phyloP scores from a whole-genome alignment of 1,140 invertebrate genomes.

The Drosophila miranda region DNA sequence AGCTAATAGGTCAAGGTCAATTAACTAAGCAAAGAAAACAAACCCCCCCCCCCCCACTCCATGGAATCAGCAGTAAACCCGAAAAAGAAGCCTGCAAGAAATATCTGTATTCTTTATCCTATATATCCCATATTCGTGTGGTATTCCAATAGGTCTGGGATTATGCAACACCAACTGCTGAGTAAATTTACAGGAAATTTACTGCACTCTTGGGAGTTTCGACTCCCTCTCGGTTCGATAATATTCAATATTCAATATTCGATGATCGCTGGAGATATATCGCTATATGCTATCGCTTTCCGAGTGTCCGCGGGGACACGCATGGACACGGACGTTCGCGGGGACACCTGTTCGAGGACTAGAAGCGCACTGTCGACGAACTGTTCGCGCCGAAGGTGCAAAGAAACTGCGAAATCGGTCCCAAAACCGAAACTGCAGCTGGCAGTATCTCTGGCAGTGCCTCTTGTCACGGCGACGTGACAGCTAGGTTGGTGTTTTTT shows the following conservation, averaged over 20 bases:
- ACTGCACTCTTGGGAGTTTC: too few relatives aligned
- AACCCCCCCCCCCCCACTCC: slow-evolving; percentile 1
- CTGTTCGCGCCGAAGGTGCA: slow-evolving; percentile 26
- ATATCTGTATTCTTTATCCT: too few relatives aligned
- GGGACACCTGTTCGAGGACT: slow-evolving; percentile 22
- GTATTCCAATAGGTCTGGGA: slow-evolving; percentile 6
- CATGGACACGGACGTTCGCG: slow-evolving; percentile 50
- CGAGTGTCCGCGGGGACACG: slow-evolving; percentile 29
- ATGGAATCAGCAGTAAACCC: background rate
- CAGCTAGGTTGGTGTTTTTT: slow-evolving; percentile 63
- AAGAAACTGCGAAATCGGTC: slow-evolving; percentile 55
- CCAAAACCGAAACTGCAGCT: slow-evolving; percentile 31
- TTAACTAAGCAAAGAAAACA: slow-evolving; percentile 41
- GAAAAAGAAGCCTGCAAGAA: too few relatives aligned
- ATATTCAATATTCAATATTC: slow-evolving; percentile 10
- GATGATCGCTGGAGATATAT: slow-evolving; percentile 8
- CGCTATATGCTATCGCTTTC: background rate
- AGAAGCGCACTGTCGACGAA: slow-evolving; percentile 43
- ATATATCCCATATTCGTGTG: background rate
- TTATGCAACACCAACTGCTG: slow-evolving; percentile 34
- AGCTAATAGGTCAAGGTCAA: slow-evolving; percentile 75
- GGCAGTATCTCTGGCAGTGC: too few relatives aligned
- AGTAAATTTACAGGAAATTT: too few relatives aligned
- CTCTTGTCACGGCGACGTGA: too few relatives aligned
- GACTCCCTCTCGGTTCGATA: background rate